phyloP scores from a whole-genome alignment of 2,888 invertebrate genomes.

The Athripsodes cinereus region DNA sequence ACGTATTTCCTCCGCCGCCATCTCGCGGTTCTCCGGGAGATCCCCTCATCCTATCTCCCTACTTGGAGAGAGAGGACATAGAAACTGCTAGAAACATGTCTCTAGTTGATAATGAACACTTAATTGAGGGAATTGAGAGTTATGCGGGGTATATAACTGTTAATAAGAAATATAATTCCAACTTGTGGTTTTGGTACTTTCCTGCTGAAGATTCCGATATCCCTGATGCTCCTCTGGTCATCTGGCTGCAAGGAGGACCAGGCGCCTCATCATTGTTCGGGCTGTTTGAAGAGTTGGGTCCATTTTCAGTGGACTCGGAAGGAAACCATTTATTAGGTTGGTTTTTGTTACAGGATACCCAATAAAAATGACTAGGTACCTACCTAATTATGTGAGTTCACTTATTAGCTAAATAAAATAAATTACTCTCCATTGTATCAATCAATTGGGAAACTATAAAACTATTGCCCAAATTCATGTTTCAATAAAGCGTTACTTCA shows the following conservation, averaged over 20 bases:
- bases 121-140: conserved; percentile 45
- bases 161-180: conserved; percentile 68
- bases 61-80: conserved; percentile 49
- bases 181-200: conserved; percentile 84
- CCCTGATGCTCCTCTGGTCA: conserved; percentile 49
- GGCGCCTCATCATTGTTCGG: conserved; percentile 54
- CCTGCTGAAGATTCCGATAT: conserved; percentile 54
- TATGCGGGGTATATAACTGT: conserved; percentile 54
- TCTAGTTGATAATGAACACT: conserved; percentile 38
- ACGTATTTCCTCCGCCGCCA: conserved; percentile 2
- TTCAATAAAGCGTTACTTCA: too few species aligned
- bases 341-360: too few species aligned
- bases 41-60: conserved; percentile 51
- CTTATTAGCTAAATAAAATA: too few species aligned
- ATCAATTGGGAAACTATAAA: too few species aligned
- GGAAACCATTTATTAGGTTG: conserved; percentile 19
- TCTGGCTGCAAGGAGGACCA: conserved; percentile 57
- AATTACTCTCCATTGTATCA: too few species aligned
- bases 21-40: conserved; percentile 37
- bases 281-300: conserved; percentile 59
- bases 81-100: conserved; percentile 46
- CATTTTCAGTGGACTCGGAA: conserved; percentile 47
- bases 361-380: too few species aligned
- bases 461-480: too few species aligned
- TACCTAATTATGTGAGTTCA: too few species aligned